A percentile compares a stretch with the other conserved stretches of the same genome.
These are phyloP conservation scores for Neoaliturus tenellus DNA, from an alignment of 2,888 invertebrate species.

Conservation along the genomic window DNA sequence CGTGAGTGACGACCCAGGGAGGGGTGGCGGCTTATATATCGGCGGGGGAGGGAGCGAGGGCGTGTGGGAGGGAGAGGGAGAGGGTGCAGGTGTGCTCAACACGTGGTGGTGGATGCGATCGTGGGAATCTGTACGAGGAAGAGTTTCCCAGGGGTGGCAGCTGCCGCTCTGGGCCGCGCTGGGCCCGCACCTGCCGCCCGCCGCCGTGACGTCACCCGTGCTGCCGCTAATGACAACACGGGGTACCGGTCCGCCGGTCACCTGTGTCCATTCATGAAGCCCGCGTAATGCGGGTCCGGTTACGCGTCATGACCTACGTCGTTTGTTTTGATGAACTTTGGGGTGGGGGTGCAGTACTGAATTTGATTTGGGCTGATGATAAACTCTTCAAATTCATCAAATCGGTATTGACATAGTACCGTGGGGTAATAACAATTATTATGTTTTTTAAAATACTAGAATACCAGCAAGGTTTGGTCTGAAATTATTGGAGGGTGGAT, in stretches of 20 bases:
- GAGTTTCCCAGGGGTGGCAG: slow-evolving; percentile 76
- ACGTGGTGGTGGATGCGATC: slow-evolving; percentile 71
- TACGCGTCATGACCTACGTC: neutral
- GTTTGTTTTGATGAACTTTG: no score
- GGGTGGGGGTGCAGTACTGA: no score
- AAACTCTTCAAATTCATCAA: no score
- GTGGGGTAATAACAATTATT: no score
- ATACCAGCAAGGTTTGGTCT: no score
- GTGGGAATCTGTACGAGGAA: slow-evolving; percentile 80
- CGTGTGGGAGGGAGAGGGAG: slow-evolving; percentile 53
- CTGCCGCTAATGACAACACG: no score
- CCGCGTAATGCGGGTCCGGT: neutral
- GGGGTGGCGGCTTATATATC: slow-evolving; percentile 55
- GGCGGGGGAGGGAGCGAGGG: slow-evolving; percentile 31
- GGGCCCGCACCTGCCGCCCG: slow-evolving; percentile 55
- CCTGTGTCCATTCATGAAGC: slow-evolving; percentile 13
- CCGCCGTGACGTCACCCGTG: neutral
- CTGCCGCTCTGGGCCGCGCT: slow-evolving; percentile 39
- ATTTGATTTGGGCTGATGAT: no score
- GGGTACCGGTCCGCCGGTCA: neutral
- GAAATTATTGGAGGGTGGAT: no score
- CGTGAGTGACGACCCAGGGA: slow-evolving; percentile 40
- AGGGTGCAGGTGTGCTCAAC: slow-evolving; percentile 53
- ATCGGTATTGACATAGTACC: no score
- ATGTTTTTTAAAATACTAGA: no score